Evolutionary conservation across 1,140 invertebrate genomes (phyloP), one percentile per base, ranked within the genome.

Genomic region (Calephelis virginiensis): DNA sequence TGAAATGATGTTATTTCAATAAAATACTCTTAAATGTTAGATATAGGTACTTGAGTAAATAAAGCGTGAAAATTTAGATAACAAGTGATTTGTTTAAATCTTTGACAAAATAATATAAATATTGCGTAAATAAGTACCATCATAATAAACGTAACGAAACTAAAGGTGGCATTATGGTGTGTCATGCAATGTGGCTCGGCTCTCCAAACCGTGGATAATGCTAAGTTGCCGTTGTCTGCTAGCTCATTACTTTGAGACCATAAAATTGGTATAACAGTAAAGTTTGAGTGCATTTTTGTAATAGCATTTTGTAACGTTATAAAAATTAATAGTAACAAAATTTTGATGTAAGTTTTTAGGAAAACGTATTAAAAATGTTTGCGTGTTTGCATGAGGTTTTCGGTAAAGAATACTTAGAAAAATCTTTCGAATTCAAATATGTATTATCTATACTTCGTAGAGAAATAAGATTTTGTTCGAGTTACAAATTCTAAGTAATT

Each of bases 191-290:
- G 68, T 68, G 64, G 63, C 69, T 62, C 67, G 7, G 17, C 49
- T 72, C 72, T 73, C 67, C 65, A 61, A 61, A 70, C 69, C 81
- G 77, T 78, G 75, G 66, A 74, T 83, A 82, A 81, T 80, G 72
- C 71, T 75, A 78, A 80, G 70, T 61, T 76, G 75, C 67, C 50
- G 50, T 56, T 56, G 50, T 56, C 50, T 17, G 50, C 68, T 48
- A 61, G 46, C 68, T 63, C 63, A 65, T 64, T 64, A 50, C 63
- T 50, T 64, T 48, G 13, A 61, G 60, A 64, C 63, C 63, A 64
- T 64, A 64, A 64, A 64, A 64, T 64, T 64, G 50, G 49, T 43
- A 49, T 64, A 64, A 64, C 63, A 53, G 63, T 64, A 13, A 63
- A 56, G 67, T 71, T 71, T 70, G 63, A 61, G 45, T 60, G 46